phyloP scores from a whole-genome alignment of 2,888 invertebrate genomes.

The Torymus texanus region DNA sequence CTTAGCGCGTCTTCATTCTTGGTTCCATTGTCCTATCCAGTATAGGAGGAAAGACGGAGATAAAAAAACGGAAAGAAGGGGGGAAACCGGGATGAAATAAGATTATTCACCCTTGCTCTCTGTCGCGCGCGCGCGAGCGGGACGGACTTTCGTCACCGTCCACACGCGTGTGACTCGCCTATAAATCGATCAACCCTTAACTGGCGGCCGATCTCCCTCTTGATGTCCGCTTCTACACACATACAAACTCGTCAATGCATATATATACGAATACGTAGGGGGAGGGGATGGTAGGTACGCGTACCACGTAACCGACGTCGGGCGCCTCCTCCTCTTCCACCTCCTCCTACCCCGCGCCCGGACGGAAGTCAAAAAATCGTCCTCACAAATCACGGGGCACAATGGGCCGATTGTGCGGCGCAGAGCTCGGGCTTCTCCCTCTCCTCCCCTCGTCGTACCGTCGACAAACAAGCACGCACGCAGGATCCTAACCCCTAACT shows the following conservation, averaged over 20 bases:
- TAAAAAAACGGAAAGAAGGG: too few relatives aligned
- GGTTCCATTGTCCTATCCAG: too few relatives aligned
- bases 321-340: slow-evolving; percentile 32
- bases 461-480: slow-evolving; percentile 62
- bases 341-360: slow-evolving; percentile 47
- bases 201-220: slow-evolving; percentile 62
- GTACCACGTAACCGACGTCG: slow-evolving; percentile 38
- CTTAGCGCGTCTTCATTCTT: too few relatives aligned
- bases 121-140: background rate
- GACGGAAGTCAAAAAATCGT: slow-evolving; percentile 74
- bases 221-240: background rate
- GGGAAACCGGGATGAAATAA: slow-evolving; percentile 29
- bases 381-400: slow-evolving; percentile 74
- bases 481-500: slow-evolving; percentile 64
- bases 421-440: slow-evolving; percentile 53
- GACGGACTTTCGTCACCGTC: slow-evolving; percentile 41
- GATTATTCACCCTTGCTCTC: slow-evolving; percentile 40
- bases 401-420: slow-evolving; percentile 73
- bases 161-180: slow-evolving; percentile 3
- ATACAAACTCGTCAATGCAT: too few relatives aligned
- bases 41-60: too few relatives aligned
- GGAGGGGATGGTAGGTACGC: slow-evolving; percentile 34
- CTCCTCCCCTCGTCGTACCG: slow-evolving; percentile 36
- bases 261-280: too few relatives aligned
- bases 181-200: slow-evolving; percentile 64